Evolutionary conservation across 1,140 invertebrate genomes (phyloP).

Genomic region (Apis florea): DNA sequence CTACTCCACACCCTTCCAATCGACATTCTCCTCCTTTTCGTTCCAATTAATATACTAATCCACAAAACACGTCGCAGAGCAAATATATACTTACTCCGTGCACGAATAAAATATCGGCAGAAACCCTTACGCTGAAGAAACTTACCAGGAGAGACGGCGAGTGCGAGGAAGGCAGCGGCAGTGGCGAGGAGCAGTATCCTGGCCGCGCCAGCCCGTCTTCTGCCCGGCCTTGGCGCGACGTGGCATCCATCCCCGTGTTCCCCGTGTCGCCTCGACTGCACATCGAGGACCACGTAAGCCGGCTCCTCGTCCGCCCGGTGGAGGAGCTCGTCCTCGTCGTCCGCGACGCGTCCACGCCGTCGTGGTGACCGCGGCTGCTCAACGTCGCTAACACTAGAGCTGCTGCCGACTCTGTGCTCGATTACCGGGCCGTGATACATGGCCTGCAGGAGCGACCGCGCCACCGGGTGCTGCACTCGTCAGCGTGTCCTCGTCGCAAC

Average conservation of each 20-base stretch:
- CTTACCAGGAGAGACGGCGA: conserved; percentile 63
- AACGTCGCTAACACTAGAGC: conserved; percentile 60
- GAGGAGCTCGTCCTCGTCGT: conserved; percentile 46
- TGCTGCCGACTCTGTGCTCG: conserved; percentile 57
- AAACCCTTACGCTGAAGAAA: background rate
- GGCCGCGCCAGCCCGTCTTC: conserved; percentile 56
- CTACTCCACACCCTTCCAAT: background rate
- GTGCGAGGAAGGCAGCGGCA: conserved; percentile 62
- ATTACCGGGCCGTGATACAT: conserved; percentile 62
- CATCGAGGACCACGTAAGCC: conserved; percentile 56
- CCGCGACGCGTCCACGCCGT: conserved; percentile 39
- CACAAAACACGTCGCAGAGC: too few relatives aligned
- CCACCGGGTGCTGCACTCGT: conserved; percentile 62
- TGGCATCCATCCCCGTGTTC: conserved; percentile 13
- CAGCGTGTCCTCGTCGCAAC: conserved; percentile 59
- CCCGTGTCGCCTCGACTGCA: conserved; percentile 6
- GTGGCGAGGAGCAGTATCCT: conserved; percentile 60
- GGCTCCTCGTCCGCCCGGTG: conserved; percentile 31
- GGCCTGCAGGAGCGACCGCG: conserved; percentile 64
- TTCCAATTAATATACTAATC: background rate
- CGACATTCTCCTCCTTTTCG: background rate
- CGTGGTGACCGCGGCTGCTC: conserved; percentile 52
- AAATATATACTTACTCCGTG: too few relatives aligned
- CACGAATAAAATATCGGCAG: background rate
- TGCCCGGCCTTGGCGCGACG: conserved; percentile 51